These are phyloP conservation scores for Chionis minor DNA, from an alignment of 2,113 vertebrate genomes.

Conservation along the genomic window DNA sequence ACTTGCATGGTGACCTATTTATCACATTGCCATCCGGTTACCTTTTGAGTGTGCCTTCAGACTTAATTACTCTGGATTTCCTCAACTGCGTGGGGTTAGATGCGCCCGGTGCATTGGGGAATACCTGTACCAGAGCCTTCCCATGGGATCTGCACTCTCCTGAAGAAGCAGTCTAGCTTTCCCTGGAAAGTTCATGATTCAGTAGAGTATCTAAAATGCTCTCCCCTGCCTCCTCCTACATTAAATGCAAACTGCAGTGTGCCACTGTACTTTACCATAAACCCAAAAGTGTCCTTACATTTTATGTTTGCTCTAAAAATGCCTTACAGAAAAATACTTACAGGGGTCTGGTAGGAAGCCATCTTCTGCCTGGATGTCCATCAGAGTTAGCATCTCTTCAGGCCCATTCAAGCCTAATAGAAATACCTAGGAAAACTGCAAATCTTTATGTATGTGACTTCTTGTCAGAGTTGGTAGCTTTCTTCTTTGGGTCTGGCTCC, in stretches of 20 bases:
- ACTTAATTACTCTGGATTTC: not conserved
- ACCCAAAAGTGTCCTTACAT: fast-evolving
- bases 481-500: not conserved
- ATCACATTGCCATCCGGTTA: fast-evolving
- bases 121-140: not conserved
- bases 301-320: not conserved
- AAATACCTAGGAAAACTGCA: not conserved
- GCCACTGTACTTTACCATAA: not conserved
- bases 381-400: not conserved
- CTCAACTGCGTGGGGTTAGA: fast-evolving
- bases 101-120: fast-evolving
- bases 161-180: not conserved
- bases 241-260: not conserved
- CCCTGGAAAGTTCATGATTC: not conserved
- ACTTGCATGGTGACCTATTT: not conserved
- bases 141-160: not conserved
- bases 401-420: not conserved
- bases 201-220: not conserved
- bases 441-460: not conserved
- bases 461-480: not conserved
- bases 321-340: not conserved
- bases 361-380: not conserved
- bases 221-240: not conserved
- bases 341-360: not conserved
- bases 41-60: not conserved